Base-by-base conservation (phyloP, 2,888 invertebrate genomes). In the Lasioglossum marginatum region DNA sequence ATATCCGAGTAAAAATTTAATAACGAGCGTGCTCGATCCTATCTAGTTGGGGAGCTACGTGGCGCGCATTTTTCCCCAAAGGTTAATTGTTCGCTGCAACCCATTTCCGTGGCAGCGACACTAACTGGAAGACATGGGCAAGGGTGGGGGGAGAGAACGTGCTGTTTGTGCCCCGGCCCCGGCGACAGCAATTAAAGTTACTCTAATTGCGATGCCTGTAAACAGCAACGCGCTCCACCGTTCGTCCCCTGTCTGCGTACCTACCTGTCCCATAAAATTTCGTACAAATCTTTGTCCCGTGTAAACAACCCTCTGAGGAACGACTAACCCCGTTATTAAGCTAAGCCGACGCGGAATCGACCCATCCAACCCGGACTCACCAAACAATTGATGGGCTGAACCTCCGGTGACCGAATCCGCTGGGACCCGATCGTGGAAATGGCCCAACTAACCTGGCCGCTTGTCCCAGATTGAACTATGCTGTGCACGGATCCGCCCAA, bases 201-300 rank as follows among this genome's bases (percentile, higher is more conserved):
- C 81, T 81, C 78, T 86, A 86, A 86, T 86, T 86, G 86, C 86
- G 37, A 81, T 75, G 60, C 71, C 71, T 70, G 84, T 84, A 86
- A 86, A 84, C 85, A 81, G 82, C 72, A 40, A 57, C 81, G 68
- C 70, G 68, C 34, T 75, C 40, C n/a, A 57, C 72, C 43, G 16
- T 37, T n/a, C 40, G 27, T 10, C 37, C 66, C 66, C 34, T 66
- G 0, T 34, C 63, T 66, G 8, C 66, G 31, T 63, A n/a, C 4
- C 31, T 19, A 27, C 63, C 31, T 63, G 63, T 63, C 70, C 60
- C 40, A 14, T n/a, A 57, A 43, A 31, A 71, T 57, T 60, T 76
- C 52, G 60, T 31, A 16, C 57, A 71, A 73, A 73, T 73, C 72
- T 66, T 73, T 37, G 52, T 16, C 8, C 16, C 37, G 70, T 12